Evolutionary conservation across 2,113 vertebrate species (phyloP), one percentile per base, ranked within the genome.

Genomic region (Psophia crepitans): DNA sequence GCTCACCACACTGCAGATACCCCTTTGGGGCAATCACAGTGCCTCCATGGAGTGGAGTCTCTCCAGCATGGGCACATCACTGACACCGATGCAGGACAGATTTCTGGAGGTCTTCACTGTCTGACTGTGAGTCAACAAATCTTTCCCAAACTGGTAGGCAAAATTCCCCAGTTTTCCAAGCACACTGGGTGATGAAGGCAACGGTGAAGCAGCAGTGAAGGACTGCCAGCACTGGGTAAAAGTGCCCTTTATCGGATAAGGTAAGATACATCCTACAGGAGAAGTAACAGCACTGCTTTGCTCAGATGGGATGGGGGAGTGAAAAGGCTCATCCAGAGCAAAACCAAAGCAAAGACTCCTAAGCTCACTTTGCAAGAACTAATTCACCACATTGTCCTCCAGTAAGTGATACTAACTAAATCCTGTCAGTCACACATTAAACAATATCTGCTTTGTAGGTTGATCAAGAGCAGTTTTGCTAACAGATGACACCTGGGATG

Each of bases 31-130:
- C 14, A 28, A 26, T 64, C 24, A 12, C 9, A 12, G 54, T 10
- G 1, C 11, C 49, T 37, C 57, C 11, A 1, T 2, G 30, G n/a
- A 24, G 26, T 4, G 9, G 14, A 0, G 16, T 37, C 28, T 22
- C 35, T n/a, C 17, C 46, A 53, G 32, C 54, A 17, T 0, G 0
- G 57, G 48, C 54, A 21, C 1, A 0, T 6, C 63, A 53, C 5
- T 5, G 0, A 5, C 56, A 63, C 46, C 0, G 0, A 8, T 0
- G 12, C 30, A 41, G 41, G 28, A 70, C 63, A 37, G 22, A 28
- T 16, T 22, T 33, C 44, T 61, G 44, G 49, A 70, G 54, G 21
- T 41, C 33, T 60, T 65, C 1, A 3, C 54, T 63, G 49, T 26
- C 71, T 18, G 13, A 35, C 58, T 39, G 35, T 2, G 5, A n/a